A percentile compares a stretch with the other conserved stretches of the same genome.
Conservation (phyloP, 2,797 vertebrate genomes). For the Malurus leucopterus region DNA sequence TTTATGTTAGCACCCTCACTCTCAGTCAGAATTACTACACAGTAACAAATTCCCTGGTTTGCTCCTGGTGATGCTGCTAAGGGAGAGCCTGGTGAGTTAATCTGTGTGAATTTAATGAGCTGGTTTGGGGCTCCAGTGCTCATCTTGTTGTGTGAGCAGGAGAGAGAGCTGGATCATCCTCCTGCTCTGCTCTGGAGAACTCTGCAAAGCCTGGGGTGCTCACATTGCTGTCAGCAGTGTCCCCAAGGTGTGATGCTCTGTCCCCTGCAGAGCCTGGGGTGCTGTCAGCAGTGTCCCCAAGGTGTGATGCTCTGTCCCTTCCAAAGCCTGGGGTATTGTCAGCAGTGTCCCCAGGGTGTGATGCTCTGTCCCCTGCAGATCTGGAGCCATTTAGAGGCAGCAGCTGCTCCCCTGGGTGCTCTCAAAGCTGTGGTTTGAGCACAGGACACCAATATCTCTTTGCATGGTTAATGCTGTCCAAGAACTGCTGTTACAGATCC, state of each 20-base stretch:
- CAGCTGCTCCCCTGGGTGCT: not conserved
- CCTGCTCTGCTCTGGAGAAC: not conserved
- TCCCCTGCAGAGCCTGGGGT: not conserved
- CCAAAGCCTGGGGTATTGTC: not conserved
- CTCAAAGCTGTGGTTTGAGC: not conserved
- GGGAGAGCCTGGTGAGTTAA: not conserved
- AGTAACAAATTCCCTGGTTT: not conserved
- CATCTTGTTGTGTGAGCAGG: not conserved
- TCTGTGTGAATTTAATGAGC: not conserved
- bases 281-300: not conserved
- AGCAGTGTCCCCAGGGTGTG: not conserved
- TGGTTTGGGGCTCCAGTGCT: not conserved
- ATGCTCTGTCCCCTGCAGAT: not conserved
- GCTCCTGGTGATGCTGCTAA: not conserved
- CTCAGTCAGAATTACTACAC: not conserved
- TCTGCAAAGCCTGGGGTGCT: not conserved
- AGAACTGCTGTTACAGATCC: not conserved
- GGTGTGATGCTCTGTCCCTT: not conserved
- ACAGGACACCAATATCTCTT: not conserved
- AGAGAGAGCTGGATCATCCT: not conserved
- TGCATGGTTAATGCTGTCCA: not conserved
- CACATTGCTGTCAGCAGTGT: accelerated
- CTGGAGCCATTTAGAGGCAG: not conserved
- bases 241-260: not conserved
- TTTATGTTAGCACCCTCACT: not conserved